Conservation (phyloP, 2,797 vertebrate genomes). For the Pelobates cultripes region DNA sequence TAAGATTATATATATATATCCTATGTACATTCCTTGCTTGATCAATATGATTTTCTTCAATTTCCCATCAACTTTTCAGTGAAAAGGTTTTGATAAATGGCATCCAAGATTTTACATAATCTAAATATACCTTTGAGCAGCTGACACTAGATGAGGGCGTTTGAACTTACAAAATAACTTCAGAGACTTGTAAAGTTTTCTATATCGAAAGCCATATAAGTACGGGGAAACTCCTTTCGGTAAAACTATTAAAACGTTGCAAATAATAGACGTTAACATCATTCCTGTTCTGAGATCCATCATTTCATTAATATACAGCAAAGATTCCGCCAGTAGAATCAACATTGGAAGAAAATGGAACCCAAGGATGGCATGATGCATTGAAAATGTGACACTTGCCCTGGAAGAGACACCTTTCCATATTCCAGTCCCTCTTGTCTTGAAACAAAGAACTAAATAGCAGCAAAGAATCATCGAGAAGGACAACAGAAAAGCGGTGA, state of each 20-base stretch:
- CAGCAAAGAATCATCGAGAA: slow-evolving; percentile 72
- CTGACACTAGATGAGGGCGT: slow-evolving; percentile 57
- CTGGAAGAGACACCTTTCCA: slow-evolving; percentile 70
- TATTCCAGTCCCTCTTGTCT: slow-evolving; percentile 68
- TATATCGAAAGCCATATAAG: slow-evolving; percentile 77
- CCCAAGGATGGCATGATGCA: slow-evolving; percentile 77
- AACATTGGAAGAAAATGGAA: slow-evolving; percentile 77
- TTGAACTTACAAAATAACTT: slow-evolving; percentile 68
- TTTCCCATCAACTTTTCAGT: neutral
- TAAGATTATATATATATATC: neutral
- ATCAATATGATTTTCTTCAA: neutral
- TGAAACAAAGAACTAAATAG: slow-evolving; percentile 71
- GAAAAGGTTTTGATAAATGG: neutral
- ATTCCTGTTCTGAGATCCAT: slow-evolving; percentile 64
- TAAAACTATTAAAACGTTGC: slow-evolving; percentile 74
- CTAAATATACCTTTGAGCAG: slow-evolving; percentile 43
- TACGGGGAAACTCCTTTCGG: slow-evolving; percentile 78
- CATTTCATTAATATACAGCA: slow-evolving; percentile 62
- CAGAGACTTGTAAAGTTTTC: slow-evolving; percentile 73
- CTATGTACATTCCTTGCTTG: neutral
- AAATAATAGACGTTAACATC: slow-evolving; percentile 71
- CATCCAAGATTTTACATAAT: neutral
- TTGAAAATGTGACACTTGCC: slow-evolving; percentile 77
- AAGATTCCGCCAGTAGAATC: slow-evolving; percentile 68
- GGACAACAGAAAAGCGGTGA: slow-evolving; percentile 67